Base-by-base conservation (phyloP, 2,888 invertebrate genomes). In the Zygothrica quintamaculata region DNA sequence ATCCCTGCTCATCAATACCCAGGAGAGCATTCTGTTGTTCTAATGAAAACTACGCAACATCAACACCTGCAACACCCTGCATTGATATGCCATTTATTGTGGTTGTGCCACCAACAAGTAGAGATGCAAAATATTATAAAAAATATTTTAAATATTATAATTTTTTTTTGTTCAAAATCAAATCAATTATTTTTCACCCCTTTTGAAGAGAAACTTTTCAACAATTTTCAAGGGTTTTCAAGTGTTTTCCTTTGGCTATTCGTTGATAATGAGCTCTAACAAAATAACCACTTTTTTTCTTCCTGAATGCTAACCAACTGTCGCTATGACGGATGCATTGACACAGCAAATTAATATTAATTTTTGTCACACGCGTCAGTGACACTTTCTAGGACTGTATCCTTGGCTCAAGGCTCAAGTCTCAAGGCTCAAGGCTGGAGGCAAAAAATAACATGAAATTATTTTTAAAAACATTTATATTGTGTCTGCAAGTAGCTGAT, bases 271-370 rank as follows among this genome's bases (percentile, higher is more conserved):
- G 85, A 87, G 75, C 26, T 31, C 13, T 51, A 22, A 60, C 51
- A 80, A 86, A 72, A 50, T 76, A 87, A 84, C 82, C 78, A 81
- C 85, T 69, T 57, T 64, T 47, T 40, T 16, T 40, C 42, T 36
- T 39, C 18, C 13, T 33, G 48, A 51, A 5, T 16, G 39, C 9
- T 13, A 22, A 25, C 56, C 58, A 65, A 67, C 74, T 71, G 70
- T 64, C 61, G 74, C 73, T 66, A 67, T 76, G 82, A 78, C 77
- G 73, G 73, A 74, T 82, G 76, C 88, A 86, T 85, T 88, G 87
- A 88, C 89, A 88, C 70, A 80, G 86, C 86, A 89, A 89, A 89
- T 89, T 89, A 89, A 88, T 88, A 89, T 88, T 89, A 89, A 89
- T 89, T 89, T 89, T 78, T 84, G 84, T 80, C 88, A 87, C 89